Base-by-base conservation (phyloP, 30 jellyfish, hydroid and myxozoan genomes). In the Chironex yamaguchii region DNA sequence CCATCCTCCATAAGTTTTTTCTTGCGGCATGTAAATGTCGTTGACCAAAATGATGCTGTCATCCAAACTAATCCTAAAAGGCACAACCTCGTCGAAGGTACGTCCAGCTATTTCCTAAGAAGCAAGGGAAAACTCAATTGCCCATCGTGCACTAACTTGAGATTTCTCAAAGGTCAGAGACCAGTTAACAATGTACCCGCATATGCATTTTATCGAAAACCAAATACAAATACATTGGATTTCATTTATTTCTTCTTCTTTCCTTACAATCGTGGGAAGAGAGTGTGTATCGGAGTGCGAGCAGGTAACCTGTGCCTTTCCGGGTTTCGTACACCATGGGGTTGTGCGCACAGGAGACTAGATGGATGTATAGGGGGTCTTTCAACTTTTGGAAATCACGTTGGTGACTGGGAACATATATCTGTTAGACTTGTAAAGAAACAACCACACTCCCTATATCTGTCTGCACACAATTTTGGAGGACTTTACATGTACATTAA, bases 361-460 rank as follows among this genome's bases (percentile, higher is more conserved):
- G 17, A 3, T 3, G 78, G 78, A 1, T 64, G 78, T 20, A 42
- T 28, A 20, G 87, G 87, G 0, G 48, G 32, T 62, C 68, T 81
- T n/a, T 26, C 28, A 17, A 4, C 49, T 31, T 33, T 86, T 21
- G 96, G 96, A 9, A 67, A 86, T 32, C 96, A 86, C 49, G 96
- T 86, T 62, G 96, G 96, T 13, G 96, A 86, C 34, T 86, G 96
- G 96, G 96, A 86, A 22, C 96, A 86, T 30, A 90, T 86, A 81
- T 67, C 86, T n/a, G 49, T 86, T 17, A 49, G 91, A 22, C 86
- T 86, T 36, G 35, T 23, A 25, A 51, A 86, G 33, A 49, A 67
- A 27, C 2, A 48, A 22, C 90, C 90, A 1, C 69, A 30, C 27
- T 62, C 65, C 20, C 69, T 84, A 87, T 84, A 68, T 53, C 52